phyloP scores from a whole-genome alignment of 2,113 vertebrate species.

The Centropus unirufus region DNA sequence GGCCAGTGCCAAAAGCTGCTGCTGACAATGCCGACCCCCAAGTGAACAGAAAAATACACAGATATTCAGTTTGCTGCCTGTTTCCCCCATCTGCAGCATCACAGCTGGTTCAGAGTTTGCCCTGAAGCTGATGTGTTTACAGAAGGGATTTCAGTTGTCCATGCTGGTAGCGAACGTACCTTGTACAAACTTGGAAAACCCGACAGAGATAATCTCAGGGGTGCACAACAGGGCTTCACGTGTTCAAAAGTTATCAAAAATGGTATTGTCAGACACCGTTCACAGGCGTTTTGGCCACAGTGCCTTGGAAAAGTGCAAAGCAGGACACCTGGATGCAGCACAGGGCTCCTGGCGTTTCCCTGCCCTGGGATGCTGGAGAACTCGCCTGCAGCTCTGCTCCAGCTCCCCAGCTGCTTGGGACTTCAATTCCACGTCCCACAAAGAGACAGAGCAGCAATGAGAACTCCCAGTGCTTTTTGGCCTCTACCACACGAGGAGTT shows the following conservation, averaged over 20 bases:
- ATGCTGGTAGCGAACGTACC: not conserved
- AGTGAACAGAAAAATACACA: not conserved
- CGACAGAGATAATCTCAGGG: not conserved
- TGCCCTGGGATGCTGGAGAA: not conserved
- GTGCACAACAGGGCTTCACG: rapidly evolving
- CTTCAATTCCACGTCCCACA: rapidly evolving
- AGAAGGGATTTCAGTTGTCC: not conserved
- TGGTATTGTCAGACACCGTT: not conserved
- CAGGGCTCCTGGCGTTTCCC: not conserved
- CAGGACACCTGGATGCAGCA: not conserved
- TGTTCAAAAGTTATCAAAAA: constrained; percentile 2
- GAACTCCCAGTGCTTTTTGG: not conserved
- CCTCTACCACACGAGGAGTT: not conserved
- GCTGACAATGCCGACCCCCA: not conserved
- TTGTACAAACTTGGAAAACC: constrained; percentile 38
- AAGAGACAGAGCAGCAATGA: not conserved
- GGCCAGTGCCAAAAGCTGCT: not conserved
- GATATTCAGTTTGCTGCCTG: not conserved
- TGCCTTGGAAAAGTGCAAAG: not conserved
- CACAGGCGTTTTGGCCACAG: not conserved
- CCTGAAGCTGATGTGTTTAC: not conserved
- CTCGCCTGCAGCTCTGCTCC: not conserved
- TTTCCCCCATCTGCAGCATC: not conserved
- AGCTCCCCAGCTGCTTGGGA: not conserved
- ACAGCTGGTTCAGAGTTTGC: not conserved